Percentiles rank a stretch among this genome's conserved stretches.
These are phyloP conservation scores for Parazoanthus atlanticus DNA, from an alignment of 92 coral and sea anemone species.

Conservation along the genomic window DNA sequence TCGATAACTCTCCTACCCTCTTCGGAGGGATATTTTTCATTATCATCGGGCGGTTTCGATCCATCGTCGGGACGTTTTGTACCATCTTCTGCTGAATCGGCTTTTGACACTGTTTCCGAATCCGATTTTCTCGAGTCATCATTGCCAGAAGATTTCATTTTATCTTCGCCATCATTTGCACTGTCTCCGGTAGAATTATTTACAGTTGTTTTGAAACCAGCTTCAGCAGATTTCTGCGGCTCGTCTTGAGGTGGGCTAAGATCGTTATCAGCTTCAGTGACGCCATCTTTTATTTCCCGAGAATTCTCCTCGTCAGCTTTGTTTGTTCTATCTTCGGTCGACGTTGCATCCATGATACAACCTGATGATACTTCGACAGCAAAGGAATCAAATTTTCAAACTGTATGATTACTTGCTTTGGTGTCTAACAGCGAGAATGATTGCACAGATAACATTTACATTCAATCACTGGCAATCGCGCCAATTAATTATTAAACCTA, in stretches of 20 bases:
- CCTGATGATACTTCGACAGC: neutral
- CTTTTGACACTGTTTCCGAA: neutral
- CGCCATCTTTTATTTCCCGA: neutral
- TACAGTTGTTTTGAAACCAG: neutral
- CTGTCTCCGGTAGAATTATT: neutral
- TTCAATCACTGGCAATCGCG: neutral
- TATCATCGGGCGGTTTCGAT: too few relatives aligned
- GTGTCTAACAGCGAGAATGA: constrained; percentile 13
- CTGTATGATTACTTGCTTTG: neutral
- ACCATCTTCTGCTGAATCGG: too few relatives aligned
- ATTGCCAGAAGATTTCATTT: neutral
- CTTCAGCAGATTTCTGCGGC: neutral
- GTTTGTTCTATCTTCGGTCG: neutral
- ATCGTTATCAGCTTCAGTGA: neutral
- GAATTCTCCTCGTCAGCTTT: neutral
- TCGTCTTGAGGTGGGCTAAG: neutral
- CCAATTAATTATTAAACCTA: neutral
- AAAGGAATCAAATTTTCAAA: neutral
- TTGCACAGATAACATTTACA: too few relatives aligned
- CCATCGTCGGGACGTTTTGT: neutral
- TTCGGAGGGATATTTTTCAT: neutral
- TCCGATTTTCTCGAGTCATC: neutral
- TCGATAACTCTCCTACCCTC: neutral
- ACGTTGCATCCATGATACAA: constrained; percentile 16
- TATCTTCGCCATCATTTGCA: neutral